A percentile compares a stretch with the other conserved stretches of the same genome.
Evolutionary conservation across 2,113 vertebrate species (phyloP).

Genomic region (Laticauda laticaudata): DNA sequence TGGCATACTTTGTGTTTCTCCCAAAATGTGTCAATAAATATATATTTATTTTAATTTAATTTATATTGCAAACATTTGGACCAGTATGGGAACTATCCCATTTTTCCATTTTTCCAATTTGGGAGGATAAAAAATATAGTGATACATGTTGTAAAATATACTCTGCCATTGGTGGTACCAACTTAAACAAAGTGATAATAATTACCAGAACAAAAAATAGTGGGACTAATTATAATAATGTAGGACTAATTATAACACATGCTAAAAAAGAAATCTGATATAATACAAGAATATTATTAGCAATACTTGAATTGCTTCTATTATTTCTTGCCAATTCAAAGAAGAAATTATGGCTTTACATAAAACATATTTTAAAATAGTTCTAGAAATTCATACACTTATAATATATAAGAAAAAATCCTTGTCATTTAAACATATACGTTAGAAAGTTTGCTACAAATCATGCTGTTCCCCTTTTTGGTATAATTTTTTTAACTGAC

Average conservation of each 20-base stretch:
- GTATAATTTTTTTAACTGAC: not conserved
- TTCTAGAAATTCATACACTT: not conserved
- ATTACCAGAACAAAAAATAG: not conserved
- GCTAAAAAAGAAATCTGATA: not conserved
- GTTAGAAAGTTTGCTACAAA: slow-evolving; percentile 10
- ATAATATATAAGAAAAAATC: not conserved
- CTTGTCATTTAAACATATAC: not conserved
- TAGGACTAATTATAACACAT: not conserved
- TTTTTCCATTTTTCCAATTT: not conserved
- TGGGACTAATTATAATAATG: not conserved
- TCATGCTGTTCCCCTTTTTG: not conserved
- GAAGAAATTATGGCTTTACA: not conserved
- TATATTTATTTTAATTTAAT: not conserved
- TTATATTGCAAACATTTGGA: not conserved
- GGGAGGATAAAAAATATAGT: accelerated
- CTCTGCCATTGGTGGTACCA: not conserved
- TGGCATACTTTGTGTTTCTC: not conserved
- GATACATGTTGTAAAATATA: not conserved
- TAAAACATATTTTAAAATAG: slow-evolving; percentile 1
- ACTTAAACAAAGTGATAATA: not conserved
- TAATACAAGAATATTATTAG: not conserved
- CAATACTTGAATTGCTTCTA: not conserved
- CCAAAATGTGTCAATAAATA: not conserved
- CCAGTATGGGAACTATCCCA: not conserved
- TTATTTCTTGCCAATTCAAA: not conserved